phyloP scores from a whole-genome alignment of 2,888 invertebrate genomes.

The Argynnis bischoffii region DNA sequence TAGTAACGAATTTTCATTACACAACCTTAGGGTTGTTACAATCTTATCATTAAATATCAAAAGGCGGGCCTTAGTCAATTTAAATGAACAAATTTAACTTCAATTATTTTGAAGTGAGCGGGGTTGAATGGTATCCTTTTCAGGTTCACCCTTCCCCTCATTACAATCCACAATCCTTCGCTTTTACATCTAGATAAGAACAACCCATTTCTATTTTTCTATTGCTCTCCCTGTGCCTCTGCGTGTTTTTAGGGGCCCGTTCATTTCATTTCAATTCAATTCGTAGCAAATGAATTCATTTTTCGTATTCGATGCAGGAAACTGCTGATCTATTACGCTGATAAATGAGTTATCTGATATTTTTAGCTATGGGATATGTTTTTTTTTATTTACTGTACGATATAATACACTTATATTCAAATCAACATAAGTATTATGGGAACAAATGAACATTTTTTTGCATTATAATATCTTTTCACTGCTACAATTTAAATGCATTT shows the following conservation, averaged over 20 bases:
- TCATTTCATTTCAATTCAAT: constrained; percentile 78
- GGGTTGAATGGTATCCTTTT: constrained; percentile 74
- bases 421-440: constrained; percentile 15
- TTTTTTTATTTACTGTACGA: constrained; percentile 36
- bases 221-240: constrained; percentile 52
- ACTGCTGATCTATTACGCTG: constrained; percentile 66
- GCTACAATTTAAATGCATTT: not conserved
- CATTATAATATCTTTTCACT: not conserved
- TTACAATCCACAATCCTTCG: constrained; percentile 76
- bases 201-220: constrained; percentile 73
- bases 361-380: constrained; percentile 56
- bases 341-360: constrained; percentile 68
- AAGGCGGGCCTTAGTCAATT: constrained; percentile 56
- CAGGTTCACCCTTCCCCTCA: constrained; percentile 76
- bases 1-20: constrained; percentile 17
- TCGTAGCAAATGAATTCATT: constrained; percentile 73
- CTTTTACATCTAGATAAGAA: constrained; percentile 78
- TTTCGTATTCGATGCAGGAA: constrained; percentile 63
- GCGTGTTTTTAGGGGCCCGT: constrained; percentile 65
- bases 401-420: constrained; percentile 21
- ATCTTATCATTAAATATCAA: constrained; percentile 41
- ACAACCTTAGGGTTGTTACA: constrained; percentile 18
- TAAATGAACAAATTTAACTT: constrained; percentile 80
- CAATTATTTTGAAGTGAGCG: constrained; percentile 79
- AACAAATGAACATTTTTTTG: not conserved